Conservation (phyloP, 2,888 invertebrate genomes). For the Agrilus mali region DNA sequence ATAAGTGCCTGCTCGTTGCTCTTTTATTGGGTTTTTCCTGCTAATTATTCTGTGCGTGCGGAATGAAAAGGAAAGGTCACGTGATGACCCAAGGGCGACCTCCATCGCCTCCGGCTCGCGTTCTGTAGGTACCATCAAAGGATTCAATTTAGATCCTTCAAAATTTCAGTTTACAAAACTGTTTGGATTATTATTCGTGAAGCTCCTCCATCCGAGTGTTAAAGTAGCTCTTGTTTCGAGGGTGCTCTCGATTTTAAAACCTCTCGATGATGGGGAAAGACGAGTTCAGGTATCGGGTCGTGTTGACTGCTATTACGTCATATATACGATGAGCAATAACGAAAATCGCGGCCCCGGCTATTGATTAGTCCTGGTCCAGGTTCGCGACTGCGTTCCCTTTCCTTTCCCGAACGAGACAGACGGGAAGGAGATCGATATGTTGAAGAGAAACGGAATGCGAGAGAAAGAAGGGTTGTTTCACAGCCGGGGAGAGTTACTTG, state of each 20-base stretch:
- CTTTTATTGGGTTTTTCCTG: no score
- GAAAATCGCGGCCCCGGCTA: conserved; percentile 26
- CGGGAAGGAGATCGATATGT: conserved; percentile 1
- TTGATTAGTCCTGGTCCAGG: conserved; percentile 37
- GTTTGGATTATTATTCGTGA: conserved; percentile 3
- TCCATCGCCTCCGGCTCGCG: no score
- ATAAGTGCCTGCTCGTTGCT: no score
- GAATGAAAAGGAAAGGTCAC: no score
- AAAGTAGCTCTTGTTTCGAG: conserved; percentile 14
- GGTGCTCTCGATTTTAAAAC: no score
- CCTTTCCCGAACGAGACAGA: neutral
- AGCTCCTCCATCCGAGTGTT: conserved; percentile 12
- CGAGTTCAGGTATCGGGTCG: conserved; percentile 20
- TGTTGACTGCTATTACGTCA: conserved; percentile 32
- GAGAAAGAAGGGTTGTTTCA: neutral
- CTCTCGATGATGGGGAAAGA: no score
- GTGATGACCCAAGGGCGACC: no score
- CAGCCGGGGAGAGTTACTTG: neutral
- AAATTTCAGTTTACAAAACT: no score
- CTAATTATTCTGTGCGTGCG: no score
- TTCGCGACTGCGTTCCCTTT: conserved; percentile 32
- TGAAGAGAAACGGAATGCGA: no score
- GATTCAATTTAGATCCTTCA: no score
- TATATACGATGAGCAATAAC: conserved; percentile 23
- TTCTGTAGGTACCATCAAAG: no score